Evolutionary conservation across 2,888 invertebrate species (phyloP).

Genomic region (Drosophila mayaguana): DNA sequence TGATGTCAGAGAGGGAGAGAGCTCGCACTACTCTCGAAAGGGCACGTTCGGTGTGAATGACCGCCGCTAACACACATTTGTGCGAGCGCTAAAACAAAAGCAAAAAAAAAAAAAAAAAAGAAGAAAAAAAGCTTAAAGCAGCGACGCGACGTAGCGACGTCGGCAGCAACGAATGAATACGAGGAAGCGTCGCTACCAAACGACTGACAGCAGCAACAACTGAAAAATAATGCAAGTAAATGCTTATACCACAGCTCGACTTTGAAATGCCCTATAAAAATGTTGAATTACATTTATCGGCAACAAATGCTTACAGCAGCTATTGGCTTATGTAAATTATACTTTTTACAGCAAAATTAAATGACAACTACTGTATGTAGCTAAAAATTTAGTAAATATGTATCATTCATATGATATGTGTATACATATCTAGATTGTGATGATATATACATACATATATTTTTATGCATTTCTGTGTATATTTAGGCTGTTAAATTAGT

Average conservation of each 20-base stretch:
- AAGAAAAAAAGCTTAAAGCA: slow-evolving; percentile 45
- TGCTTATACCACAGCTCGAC: slow-evolving; percentile 13
- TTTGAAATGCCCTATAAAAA: slow-evolving; percentile 36
- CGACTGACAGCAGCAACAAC: slow-evolving; percentile 47
- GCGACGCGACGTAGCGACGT: slow-evolving; percentile 50
- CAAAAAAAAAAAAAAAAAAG: slow-evolving; percentile 39
- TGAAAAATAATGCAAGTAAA: slow-evolving; percentile 67
- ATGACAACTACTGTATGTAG: neutral
- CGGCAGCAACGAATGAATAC: slow-evolving; percentile 45
- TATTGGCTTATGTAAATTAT: neutral
- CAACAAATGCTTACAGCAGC: neutral
- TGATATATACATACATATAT: neutral
- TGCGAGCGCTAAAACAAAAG: slow-evolving; percentile 73
- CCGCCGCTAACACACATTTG: slow-evolving; percentile 84
- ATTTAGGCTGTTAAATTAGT: neutral
- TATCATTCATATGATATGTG: neutral
- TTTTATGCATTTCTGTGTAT: neutral
- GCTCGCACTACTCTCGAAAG: slow-evolving; percentile 70
- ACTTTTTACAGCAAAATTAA: neutral
- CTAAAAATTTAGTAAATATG: neutral
- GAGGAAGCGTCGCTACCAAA: slow-evolving; percentile 58
- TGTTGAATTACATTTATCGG: neutral
- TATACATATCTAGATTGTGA: neutral
- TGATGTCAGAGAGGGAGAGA: slow-evolving; percentile 32
- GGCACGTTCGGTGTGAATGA: slow-evolving; percentile 84